Percentiles rank a stretch among this genome's conserved stretches.
Conservation (phyloP, 1,140 invertebrate species). For the Phenacoccus solenopsis region DNA sequence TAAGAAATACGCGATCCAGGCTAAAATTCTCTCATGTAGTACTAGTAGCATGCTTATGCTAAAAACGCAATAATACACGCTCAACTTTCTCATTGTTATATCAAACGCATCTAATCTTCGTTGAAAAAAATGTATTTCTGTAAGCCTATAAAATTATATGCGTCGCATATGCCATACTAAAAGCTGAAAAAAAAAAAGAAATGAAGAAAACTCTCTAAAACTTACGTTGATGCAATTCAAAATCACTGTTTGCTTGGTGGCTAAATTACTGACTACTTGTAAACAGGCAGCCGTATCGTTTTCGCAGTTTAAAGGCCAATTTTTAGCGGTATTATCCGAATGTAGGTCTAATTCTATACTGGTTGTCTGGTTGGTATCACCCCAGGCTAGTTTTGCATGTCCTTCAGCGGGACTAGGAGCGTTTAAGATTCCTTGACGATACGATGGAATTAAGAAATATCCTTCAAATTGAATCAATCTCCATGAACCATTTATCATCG, state of each 20-base stretch:
- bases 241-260: conserved; percentile 27
- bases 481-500: conserved; percentile 25
- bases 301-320: conserved; percentile 24
- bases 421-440: conserved; percentile 26
- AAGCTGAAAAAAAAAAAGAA: no score
- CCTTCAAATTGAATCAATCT: conserved; percentile 29
- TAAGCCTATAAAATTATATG: no score
- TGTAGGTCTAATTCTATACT: conserved; percentile 26
- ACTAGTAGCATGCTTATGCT: no score
- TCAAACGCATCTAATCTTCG: no score
- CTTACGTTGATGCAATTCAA: conserved; percentile 29
- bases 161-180: no score
- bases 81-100: no score
- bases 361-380: conserved; percentile 25
- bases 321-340: conserved; percentile 22
- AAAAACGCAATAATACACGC: no score
- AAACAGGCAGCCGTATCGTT: conserved; percentile 26
- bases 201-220: no score
- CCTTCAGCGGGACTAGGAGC: conserved; percentile 27
- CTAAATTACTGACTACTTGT: conserved; percentile 27
- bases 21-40: no score
- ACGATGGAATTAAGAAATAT: conserved; percentile 27
- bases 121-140: no score
- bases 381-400: conserved; percentile 29
- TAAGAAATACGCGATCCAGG: no score